These are phyloP conservation scores for Acanthisitta chloris DNA, from an alignment of 2,113 vertebrate species.

Conservation along the genomic window DNA sequence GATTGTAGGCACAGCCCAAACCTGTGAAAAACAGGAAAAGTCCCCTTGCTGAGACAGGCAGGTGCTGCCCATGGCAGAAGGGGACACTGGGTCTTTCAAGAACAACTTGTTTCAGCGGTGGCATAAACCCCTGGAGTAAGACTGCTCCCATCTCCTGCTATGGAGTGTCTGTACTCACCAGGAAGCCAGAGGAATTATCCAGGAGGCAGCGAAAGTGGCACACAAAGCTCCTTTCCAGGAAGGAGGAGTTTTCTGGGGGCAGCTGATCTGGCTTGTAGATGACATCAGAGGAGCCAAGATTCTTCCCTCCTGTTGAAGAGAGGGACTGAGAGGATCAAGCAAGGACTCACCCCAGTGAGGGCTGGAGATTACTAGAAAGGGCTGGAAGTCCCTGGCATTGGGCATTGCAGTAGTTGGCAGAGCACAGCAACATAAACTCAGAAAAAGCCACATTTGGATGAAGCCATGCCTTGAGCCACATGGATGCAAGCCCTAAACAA, in stretches of 20 bases:
- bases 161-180: constrained; percentile 58
- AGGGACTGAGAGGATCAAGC: not conserved
- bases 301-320: not conserved
- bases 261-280: constrained; percentile 62
- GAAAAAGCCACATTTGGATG: not conserved
- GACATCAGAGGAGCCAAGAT: not conserved
- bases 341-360: not conserved
- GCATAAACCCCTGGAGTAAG: fast-evolving
- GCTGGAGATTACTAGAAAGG: not conserved
- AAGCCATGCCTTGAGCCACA: not conserved
- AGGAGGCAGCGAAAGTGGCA: constrained; percentile 83
- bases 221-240: constrained; percentile 80
- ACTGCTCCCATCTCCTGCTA: not conserved
- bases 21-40: not conserved
- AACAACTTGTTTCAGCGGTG: not conserved
- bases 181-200: constrained; percentile 82
- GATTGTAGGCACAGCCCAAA: not conserved
- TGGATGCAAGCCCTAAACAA: fast-evolving
- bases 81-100: not conserved
- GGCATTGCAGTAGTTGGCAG: not conserved
- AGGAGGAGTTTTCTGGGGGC: constrained; percentile 79
- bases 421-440: not conserved
- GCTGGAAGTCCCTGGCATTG: not conserved
- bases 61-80: not conserved
- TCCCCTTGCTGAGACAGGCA: not conserved